Evolutionary conservation across 2,888 invertebrate genomes (phyloP).

Genomic region (Apotomis betuletana): DNA sequence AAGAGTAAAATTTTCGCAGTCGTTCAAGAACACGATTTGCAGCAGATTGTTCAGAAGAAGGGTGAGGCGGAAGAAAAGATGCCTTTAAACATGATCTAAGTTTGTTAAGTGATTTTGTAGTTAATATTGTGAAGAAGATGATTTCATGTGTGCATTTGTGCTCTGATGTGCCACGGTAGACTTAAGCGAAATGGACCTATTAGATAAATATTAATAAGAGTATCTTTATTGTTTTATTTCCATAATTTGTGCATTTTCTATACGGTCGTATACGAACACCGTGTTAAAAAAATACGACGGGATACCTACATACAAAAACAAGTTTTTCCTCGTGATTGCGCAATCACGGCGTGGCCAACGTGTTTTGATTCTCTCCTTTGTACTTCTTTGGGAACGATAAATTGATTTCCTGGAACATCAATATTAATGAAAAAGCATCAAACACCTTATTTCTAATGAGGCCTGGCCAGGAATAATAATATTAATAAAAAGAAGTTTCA

Average conservation of each 20-base stretch:
- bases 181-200: not conserved
- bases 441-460: too few species aligned
- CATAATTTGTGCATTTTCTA: too few species aligned
- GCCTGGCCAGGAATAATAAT: too few species aligned
- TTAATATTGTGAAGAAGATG: not conserved
- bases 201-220: not conserved
- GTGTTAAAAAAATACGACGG: too few species aligned
- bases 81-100: conserved; percentile 33
- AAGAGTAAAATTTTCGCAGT: conserved; percentile 77
- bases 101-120: not conserved
- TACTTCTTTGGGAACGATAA: too few species aligned
- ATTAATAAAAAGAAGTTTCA: too few species aligned
- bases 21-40: conserved; percentile 76
- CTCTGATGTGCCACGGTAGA: not conserved
- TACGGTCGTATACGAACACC: too few species aligned
- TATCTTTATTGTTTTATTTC: not conserved
- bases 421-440: too few species aligned
- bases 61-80: conserved; percentile 42
- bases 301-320: not conserved
- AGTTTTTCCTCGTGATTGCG: not conserved
- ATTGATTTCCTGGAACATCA: too few species aligned
- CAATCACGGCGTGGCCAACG: too few species aligned
- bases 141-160: not conserved
- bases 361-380: too few species aligned
- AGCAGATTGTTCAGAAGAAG: conserved; percentile 72